Evolutionary conservation across 2,797 vertebrate genomes (phyloP).

Genomic region (Falco columbarius): DNA sequence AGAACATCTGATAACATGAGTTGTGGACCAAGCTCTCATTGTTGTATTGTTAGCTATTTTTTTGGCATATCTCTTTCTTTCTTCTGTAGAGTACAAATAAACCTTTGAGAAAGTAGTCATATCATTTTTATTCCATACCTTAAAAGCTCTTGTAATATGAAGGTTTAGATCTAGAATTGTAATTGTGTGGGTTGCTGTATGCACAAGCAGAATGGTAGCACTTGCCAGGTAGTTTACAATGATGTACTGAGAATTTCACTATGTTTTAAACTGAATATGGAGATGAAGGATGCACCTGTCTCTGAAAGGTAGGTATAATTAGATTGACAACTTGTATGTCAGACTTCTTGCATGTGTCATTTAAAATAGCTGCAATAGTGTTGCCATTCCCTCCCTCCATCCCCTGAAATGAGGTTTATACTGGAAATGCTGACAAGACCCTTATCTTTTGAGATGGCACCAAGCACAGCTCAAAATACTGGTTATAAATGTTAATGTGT

Average conservation of each 20-base stretch:
- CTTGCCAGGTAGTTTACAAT: neutral
- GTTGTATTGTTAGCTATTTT: neutral
- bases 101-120: neutral
- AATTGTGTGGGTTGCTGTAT: neutral
- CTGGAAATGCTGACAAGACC: constrained; percentile 38
- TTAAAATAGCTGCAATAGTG: neutral
- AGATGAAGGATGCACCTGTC: neutral
- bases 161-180: neutral
- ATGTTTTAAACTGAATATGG: neutral
- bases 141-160: neutral
- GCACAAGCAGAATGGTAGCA: neutral
- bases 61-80: constrained; percentile 13
- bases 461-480: constrained; percentile 44
- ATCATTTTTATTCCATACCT: neutral
- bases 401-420: neutral
- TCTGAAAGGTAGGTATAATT: neutral
- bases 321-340: neutral
- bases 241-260: neutral
- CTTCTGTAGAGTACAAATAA: neutral
- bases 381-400: neutral
- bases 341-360: neutral
- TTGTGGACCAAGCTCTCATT: neutral
- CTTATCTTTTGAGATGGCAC: constrained; percentile 31
- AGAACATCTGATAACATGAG: constrained; percentile 17
- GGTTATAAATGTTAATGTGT: constrained; percentile 58